Evolutionary conservation across 2,888 invertebrate species (phyloP), one percentile per base, ranked within the genome.

Genomic region (Lordiphosa fenestrarum): DNA sequence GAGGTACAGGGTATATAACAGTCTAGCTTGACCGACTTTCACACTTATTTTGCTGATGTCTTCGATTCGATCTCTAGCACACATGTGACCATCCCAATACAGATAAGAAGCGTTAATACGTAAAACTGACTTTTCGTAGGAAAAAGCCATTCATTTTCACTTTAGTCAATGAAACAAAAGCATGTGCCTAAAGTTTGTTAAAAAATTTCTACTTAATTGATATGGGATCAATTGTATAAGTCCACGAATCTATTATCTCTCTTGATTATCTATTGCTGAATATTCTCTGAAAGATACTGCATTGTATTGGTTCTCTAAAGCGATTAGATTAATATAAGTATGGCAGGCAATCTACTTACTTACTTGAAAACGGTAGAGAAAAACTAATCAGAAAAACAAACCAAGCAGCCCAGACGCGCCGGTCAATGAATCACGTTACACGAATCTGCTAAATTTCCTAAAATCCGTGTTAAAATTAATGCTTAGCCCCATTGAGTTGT

Each of bases 401-500:
- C 25, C 6, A 44, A 33, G 23, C 37, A 36, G 36, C 33, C 44
- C 46, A 36, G 47, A 13, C 9, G 46, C 23, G 46, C 40, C 15
- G 41, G 48, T 37, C 36, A 61, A 37, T 62, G 63, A 53, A 42
- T 47, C 46, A 38, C 49, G 49, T 62, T 42, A 46, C 66, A 35
- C 37, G 38, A 42, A 48, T 56, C 66, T 55, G 36, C 36, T 23
- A 36, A n/a, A 46, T 57, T 66, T 49, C 6, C 15, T 10, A 25
- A 63, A 63, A 66, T 63, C 58, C 49, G 49, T 63, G 62, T 50
- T 46, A 57, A 63, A 66, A 66, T 63, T 66, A 63, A 63, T 63
- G 62, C 44, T 50, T 57, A 25, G 49, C 13, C 58, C 15, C 41
- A 40, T 49, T 62, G 35, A 35, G 33, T 66, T 81, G 66, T 51